phyloP scores from a whole-genome alignment of 2,797 vertebrate species.

The Xyrichtys novacula region DNA sequence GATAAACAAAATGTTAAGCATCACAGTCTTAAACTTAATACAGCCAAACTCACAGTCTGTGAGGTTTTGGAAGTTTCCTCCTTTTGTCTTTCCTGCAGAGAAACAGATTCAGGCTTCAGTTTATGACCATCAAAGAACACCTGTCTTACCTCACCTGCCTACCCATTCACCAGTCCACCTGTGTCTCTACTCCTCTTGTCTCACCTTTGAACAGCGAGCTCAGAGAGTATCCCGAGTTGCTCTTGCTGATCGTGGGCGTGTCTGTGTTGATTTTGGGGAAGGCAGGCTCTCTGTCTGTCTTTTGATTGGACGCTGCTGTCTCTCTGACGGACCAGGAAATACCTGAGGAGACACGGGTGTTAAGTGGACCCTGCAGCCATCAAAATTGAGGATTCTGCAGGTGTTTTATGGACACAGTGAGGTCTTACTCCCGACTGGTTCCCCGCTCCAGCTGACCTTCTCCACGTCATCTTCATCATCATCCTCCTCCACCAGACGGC shows the following conservation, averaged over 20 bases:
- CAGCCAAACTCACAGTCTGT: constrained; percentile 81
- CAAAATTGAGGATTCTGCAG: not conserved
- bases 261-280: constrained; percentile 85
- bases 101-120: constrained; percentile 20
- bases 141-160: not conserved
- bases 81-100: constrained; percentile 86
- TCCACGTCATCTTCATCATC: constrained; percentile 89
- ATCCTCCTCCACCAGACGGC: constrained; percentile 84
- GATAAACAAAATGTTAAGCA: no score
- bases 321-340: constrained; percentile 97
- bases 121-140: not conserved
- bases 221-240: constrained; percentile 89
- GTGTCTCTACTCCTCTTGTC: not conserved
- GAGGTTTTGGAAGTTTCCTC: constrained; percentile 87
- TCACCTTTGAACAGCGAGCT: constrained; percentile 95
- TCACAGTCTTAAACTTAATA: not conserved
- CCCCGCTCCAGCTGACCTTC: constrained; percentile 95
- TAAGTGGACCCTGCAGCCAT: constrained; percentile 21
- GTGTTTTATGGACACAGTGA: not conserved
- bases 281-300: constrained; percentile 77
- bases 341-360: constrained; percentile 77
- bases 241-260: constrained; percentile 84
- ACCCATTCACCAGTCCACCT: constrained; percentile 79
- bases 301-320: constrained; percentile 87
- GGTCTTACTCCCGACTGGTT: constrained; percentile 93